phyloP scores from a whole-genome alignment of 2,113 vertebrate species.

The Pteronura brasiliensis region DNA sequence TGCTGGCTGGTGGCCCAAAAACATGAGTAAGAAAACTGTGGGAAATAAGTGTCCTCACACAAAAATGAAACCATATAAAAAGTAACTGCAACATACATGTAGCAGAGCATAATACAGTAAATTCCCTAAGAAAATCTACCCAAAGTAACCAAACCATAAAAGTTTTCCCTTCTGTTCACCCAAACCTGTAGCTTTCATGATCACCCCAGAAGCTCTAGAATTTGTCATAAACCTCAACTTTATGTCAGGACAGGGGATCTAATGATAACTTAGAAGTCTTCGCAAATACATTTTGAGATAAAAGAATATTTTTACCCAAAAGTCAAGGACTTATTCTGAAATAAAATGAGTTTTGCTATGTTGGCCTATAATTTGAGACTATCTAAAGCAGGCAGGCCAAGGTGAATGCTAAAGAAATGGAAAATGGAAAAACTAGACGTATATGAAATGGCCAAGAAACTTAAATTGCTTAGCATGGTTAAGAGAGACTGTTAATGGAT shows the following conservation, averaged over 20 bases:
- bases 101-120: not conserved
- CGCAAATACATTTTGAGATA: not conserved
- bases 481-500: not conserved
- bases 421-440: not conserved
- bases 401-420: not conserved
- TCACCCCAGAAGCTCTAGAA: not conserved
- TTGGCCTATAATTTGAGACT: not conserved
- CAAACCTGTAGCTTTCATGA: not conserved
- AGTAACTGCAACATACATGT: not conserved
- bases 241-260: not conserved
- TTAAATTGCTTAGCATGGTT: not conserved
- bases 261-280: not conserved
- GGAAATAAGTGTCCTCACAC: not conserved
- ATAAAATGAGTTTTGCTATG: not conserved
- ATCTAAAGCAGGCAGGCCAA: not conserved
- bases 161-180: not conserved
- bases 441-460: not conserved
- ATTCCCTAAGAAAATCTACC: not conserved
- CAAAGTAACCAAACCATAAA: not conserved
- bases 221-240: not conserved
- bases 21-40: not conserved
- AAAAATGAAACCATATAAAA: constrained; percentile 13
- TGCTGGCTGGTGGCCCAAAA: not conserved
- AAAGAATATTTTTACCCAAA: not conserved
- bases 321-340: not conserved